Evolutionary conservation across 2,797 vertebrate species (phyloP).

Genomic region (Rhyacichthys aspro): DNA sequence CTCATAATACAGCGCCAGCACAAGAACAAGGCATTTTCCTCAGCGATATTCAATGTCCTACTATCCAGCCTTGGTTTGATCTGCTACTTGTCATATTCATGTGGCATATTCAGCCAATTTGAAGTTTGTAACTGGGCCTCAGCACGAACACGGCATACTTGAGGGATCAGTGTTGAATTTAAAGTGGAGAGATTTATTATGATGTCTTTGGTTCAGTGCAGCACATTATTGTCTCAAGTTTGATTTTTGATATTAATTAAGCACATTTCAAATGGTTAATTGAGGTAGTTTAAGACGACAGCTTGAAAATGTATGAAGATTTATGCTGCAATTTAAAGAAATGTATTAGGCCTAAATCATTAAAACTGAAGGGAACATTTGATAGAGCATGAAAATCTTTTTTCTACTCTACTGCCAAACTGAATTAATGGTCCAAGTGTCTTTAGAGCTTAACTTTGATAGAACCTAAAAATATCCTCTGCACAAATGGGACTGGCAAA

Average conservation of each 20-base stretch:
- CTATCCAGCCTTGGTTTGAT: constrained; percentile 37
- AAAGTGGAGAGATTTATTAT: constrained; percentile 21
- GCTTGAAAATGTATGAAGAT: constrained; percentile 4
- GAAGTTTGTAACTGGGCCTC: constrained; percentile 34
- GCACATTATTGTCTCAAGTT: constrained; percentile 19
- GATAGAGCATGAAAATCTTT: constrained; percentile 9
- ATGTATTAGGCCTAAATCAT: constrained; percentile 9
- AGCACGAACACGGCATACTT: constrained; percentile 34
- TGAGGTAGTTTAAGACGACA: constrained; percentile 7
- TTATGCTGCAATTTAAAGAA: constrained; percentile 14
- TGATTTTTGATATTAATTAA: constrained; percentile 30
- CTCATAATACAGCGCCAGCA: constrained; percentile 1
- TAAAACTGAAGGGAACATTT: constrained; percentile 13
- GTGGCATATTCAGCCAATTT: constrained; percentile 42
- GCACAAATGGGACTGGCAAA: neutral
- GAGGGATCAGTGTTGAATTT: constrained; percentile 41
- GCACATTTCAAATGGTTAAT: constrained; percentile 19
- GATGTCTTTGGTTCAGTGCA: constrained; percentile 24
- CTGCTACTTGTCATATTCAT: constrained; percentile 34
- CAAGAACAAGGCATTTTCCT: neutral
- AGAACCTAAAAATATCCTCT: constrained; percentile 9
- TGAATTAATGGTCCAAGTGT: constrained; percentile 8
- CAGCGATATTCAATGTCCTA: constrained; percentile 13
- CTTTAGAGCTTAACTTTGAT: constrained; percentile 6
- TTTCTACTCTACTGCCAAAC: constrained; percentile 5